A percentile compares a stretch with the other conserved stretches of the same genome.
Evolutionary conservation across 2,113 vertebrate species (phyloP).

Genomic region (Tonatia bakeri): DNA sequence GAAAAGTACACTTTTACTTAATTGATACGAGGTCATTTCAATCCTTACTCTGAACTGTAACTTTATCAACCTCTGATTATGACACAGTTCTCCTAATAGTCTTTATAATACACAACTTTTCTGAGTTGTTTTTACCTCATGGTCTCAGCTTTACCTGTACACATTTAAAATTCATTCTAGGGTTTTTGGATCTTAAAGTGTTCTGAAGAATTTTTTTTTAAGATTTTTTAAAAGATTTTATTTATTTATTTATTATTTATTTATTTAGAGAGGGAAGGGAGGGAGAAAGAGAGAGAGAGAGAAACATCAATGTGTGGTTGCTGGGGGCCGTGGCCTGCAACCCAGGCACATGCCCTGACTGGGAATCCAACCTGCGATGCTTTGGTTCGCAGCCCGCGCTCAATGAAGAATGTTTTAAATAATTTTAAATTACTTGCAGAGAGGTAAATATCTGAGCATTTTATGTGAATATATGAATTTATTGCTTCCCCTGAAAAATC

Average conservation of each 20-base stretch:
- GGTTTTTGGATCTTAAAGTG: background rate
- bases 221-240: too few species aligned
- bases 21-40: constrained; percentile 39
- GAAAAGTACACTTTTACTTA: constrained; percentile 54
- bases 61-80: background rate
- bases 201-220: too few species aligned
- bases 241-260: too few species aligned
- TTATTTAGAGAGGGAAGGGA: too few species aligned
- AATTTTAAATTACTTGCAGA: background rate
- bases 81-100: background rate
- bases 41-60: background rate
- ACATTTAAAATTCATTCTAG: background rate
- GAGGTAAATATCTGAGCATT: constrained; percentile 3
- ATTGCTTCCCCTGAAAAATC: background rate
- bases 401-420: background rate
- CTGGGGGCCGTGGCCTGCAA: too few species aligned
- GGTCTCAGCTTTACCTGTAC: background rate
- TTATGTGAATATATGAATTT: background rate
- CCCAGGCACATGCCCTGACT: too few species aligned
- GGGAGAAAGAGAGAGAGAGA: too few species aligned
- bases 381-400: too few species aligned
- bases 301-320: too few species aligned
- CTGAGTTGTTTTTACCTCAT: background rate
- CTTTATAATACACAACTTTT: background rate
- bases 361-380: too few species aligned